phyloP scores from a whole-genome alignment of 2,888 invertebrate species.

The Clusia tigrina region DNA sequence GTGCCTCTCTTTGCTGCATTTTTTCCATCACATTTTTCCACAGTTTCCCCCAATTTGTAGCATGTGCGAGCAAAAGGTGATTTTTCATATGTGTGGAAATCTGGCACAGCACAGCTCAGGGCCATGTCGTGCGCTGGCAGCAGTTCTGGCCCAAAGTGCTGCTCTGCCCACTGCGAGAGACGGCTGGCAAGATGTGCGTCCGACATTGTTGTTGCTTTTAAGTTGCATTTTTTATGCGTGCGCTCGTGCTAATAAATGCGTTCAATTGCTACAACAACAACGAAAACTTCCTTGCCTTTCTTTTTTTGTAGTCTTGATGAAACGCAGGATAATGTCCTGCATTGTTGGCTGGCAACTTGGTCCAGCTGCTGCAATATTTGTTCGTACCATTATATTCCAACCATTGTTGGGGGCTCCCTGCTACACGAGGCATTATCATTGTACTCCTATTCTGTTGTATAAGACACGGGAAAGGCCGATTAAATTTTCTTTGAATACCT shows the following conservation, averaged over 20 bases:
- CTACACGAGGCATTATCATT: constrained; percentile 8
- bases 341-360: constrained; percentile 2
- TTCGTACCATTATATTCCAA: background rate
- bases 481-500: too few species aligned
- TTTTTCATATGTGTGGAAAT: constrained; percentile 14
- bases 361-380: constrained; percentile 19
- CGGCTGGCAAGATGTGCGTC: background rate
- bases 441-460: too few species aligned
- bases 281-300: too few species aligned
- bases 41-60: constrained; percentile 9
- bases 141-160: constrained; percentile 17
- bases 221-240: background rate
- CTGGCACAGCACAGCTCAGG: background rate
- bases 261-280: constrained; percentile 3
- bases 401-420: background rate
- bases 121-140: constrained; percentile 14
- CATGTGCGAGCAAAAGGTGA: constrained; percentile 28
- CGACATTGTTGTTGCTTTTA: constrained; percentile 5
- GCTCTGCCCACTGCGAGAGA: too few species aligned
- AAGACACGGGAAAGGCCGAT: too few species aligned
- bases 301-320: constrained; percentile 2
- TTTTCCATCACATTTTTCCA: background rate
- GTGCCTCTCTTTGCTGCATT: constrained; percentile 26
- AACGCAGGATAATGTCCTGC: background rate
- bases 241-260: constrained; percentile 11